phyloP scores from a whole-genome alignment of 2,113 vertebrate genomes.

The Genyomyrus donnyi region DNA sequence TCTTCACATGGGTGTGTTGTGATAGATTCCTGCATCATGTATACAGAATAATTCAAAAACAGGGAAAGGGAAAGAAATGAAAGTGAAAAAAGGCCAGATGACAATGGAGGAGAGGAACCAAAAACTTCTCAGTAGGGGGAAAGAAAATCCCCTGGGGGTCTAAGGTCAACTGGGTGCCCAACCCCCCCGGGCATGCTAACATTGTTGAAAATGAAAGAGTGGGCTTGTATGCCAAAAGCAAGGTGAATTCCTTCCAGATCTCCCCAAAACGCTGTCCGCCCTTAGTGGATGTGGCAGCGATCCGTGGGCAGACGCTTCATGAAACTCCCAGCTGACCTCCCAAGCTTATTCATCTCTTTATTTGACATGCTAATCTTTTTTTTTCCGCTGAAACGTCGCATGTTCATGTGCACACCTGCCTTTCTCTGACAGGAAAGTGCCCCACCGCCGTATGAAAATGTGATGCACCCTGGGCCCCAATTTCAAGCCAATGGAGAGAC shows the following conservation, averaged over 20 bases:
- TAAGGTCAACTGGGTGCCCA: neutral
- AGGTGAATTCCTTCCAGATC: neutral
- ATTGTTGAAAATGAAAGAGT: neutral
- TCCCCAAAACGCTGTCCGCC: neutral
- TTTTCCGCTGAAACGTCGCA: neutral
- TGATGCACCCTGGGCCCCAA: slow-evolving; percentile 37
- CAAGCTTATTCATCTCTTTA: neutral
- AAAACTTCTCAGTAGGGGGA: neutral
- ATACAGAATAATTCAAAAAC: neutral
- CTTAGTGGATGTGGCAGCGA: neutral
- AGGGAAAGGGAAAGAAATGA: neutral
- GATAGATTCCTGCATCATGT: neutral
- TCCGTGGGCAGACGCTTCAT: neutral
- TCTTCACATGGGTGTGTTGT: neutral
- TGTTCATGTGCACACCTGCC: neutral
- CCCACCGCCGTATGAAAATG: slow-evolving; percentile 51
- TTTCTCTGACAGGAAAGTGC: slow-evolving; percentile 35
- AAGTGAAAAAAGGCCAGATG: neutral
- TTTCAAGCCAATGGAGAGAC: slow-evolving; percentile 41
- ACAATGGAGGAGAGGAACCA: neutral
- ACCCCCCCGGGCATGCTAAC: neutral
- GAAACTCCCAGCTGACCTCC: neutral
- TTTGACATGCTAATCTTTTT: neutral
- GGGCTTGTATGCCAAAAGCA: neutral
- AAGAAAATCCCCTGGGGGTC: neutral